Percentiles rank a stretch among this genome's conserved stretches.
These are phyloP conservation scores for Mesocricetus auratus DNA, from an alignment of 2,113 vertebrate species.

Conservation along the genomic window DNA sequence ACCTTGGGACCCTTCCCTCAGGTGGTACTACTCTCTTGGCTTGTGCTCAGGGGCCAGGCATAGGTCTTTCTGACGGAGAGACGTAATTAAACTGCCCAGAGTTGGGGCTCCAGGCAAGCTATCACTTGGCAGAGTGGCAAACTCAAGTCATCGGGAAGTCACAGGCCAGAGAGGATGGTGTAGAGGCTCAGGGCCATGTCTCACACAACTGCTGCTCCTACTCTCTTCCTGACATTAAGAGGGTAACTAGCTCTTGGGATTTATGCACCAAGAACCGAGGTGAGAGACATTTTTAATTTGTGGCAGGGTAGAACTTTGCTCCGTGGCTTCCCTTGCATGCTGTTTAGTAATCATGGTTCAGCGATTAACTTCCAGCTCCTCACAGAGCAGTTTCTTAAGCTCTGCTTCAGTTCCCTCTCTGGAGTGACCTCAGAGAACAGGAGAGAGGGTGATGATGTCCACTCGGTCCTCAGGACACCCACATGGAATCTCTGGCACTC, in stretches of 20 bases:
- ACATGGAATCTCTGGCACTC: not conserved
- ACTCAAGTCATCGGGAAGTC: not conserved
- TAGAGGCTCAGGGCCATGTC: too few relatives aligned
- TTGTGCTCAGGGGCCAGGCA: not conserved
- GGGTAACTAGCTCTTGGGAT: not conserved
- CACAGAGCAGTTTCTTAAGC: not conserved
- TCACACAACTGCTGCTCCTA: not conserved
- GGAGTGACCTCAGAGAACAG: not conserved
- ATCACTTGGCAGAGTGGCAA: not conserved
- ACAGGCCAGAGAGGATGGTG: rapidly evolving
- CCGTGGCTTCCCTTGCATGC: not conserved
- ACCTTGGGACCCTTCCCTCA: not conserved
- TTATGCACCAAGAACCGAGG: not conserved
- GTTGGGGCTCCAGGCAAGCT: too few relatives aligned
- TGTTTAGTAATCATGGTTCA: not conserved
- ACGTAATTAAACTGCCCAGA: not conserved
- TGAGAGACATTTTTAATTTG: not conserved
- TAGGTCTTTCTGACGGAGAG: not conserved
- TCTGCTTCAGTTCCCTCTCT: not conserved
- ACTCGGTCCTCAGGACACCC: too few relatives aligned
- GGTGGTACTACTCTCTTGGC: not conserved
- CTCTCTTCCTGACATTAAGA: not conserved
- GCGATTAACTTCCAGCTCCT: not conserved
- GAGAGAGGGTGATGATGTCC: not conserved
- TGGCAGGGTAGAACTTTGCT: conserved; percentile 14